Base-by-base conservation (phyloP, 2,888 invertebrate genomes). In the Masnerella sp. region DNA sequence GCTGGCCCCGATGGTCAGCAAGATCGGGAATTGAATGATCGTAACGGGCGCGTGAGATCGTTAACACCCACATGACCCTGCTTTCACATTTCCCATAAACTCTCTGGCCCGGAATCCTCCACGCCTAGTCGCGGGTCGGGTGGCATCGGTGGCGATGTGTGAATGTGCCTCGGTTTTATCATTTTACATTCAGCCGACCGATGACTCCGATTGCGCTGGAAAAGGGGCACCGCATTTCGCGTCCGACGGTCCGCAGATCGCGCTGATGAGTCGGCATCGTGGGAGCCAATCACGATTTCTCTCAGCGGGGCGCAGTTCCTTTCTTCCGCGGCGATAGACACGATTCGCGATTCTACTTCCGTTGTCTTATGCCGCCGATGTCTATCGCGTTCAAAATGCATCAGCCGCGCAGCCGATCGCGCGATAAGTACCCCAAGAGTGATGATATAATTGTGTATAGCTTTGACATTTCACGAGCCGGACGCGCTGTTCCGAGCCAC, bases 61-160 rank as follows among this genome's bases (percentile, higher is more conserved):
- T 77, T 78, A 80, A 83, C 84, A 83, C 85, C 83, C 82, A 82
- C 82, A 76, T 76, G 73, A 61, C 47, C 38, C 25, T 75, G 82
- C 85, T 85, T 85, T 85, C 85, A 84, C 85, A 82, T 83, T 85
- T 85, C 83, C 81, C 84, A 84, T 81, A 82, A 82, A 78, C 76
- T 73, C 40, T 25, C 28, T 64, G 68, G 40, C 68, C 28, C 49
- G 59, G 58, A 49, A 64, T 70, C 56, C 61, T 70, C 51, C 62
- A 52, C 67, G 54, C 67, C 69, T 42, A 56, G 58, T 32, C 51
- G 54, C 59, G 73, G 54, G 62, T 58, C 49, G 61, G 15, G 64
- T 56, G 28, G 49, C 68, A 59, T 69, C 62, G 49, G 64, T 43
- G 15, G 42, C 34, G 51, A 43, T 68, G 59, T 71, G 71, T 65